Conservation (phyloP, 2,113 vertebrate genomes). For the Stictonetta naevosa region DNA sequence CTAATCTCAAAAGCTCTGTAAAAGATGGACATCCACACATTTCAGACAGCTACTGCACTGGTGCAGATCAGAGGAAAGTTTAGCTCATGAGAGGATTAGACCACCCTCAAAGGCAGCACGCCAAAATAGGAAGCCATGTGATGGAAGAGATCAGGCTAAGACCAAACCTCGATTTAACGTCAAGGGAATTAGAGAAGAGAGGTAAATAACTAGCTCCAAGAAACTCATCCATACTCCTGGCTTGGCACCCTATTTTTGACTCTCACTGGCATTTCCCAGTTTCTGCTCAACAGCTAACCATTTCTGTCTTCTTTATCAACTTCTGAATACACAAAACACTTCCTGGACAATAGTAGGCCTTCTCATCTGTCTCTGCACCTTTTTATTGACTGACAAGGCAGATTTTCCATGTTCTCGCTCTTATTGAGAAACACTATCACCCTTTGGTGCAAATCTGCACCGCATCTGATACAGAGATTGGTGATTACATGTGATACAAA, state of each 20-base stretch:
- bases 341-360: background rate
- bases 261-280: background rate
- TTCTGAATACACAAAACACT: background rate
- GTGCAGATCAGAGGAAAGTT: background rate
- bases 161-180: background rate
- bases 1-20: background rate
- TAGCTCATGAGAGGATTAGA: background rate
- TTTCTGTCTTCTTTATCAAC: background rate
- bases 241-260: background rate
- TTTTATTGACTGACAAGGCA: background rate
- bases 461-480: background rate
- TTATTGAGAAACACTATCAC: background rate
- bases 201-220: background rate
- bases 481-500: background rate
- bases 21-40: background rate
- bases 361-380: background rate
- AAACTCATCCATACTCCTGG: background rate
- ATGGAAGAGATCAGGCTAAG: background rate
- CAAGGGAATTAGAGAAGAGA: background rate
- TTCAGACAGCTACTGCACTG: background rate
- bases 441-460: background rate
- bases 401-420: background rate
- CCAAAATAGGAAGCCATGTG: background rate
- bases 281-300: background rate
- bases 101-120: background rate